phyloP scores from a whole-genome alignment of 2,113 vertebrate species.

The Nibea coibor region DNA sequence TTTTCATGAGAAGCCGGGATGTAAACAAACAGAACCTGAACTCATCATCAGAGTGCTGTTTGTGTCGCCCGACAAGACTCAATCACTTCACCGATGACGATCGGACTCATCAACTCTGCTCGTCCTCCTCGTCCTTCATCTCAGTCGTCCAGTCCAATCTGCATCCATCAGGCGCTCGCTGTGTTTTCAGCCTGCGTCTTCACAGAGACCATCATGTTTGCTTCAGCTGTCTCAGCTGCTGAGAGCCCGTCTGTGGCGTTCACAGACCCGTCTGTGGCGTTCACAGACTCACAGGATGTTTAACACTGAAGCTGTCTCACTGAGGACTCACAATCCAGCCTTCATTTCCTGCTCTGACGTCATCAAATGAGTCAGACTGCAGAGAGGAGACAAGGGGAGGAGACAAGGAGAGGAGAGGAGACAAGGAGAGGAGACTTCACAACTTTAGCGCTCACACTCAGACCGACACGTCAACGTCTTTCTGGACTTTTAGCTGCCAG shows the following conservation, averaged over 20 bases:
- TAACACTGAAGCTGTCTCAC: background rate
- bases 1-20: background rate
- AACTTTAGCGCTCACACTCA: no score
- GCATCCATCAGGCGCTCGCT: conserved; percentile 17
- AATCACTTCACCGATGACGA: conserved; percentile 33
- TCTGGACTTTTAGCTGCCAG: no score
- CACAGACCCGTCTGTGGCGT: no score
- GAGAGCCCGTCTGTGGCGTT: no score
- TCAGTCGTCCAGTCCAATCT: background rate
- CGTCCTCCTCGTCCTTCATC: conserved; percentile 3
- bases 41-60: background rate
- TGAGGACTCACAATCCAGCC: background rate
- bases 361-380: background rate
- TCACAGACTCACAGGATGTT: background rate
- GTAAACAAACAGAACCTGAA: background rate
- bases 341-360: conserved; percentile 1
- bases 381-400: background rate
- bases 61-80: conserved; percentile 11
- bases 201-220: background rate
- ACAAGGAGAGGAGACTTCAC: background rate
- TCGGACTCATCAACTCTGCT: conserved; percentile 4
- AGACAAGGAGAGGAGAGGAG: background rate
- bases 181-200: conserved; percentile 6
- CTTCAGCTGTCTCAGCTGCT: background rate
- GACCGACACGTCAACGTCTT: no score